A percentile compares a stretch with the other conserved stretches of the same genome.
These are phyloP conservation scores for Myotis davidii DNA, from an alignment of 2,113 vertebrate species.

Conservation along the genomic window DNA sequence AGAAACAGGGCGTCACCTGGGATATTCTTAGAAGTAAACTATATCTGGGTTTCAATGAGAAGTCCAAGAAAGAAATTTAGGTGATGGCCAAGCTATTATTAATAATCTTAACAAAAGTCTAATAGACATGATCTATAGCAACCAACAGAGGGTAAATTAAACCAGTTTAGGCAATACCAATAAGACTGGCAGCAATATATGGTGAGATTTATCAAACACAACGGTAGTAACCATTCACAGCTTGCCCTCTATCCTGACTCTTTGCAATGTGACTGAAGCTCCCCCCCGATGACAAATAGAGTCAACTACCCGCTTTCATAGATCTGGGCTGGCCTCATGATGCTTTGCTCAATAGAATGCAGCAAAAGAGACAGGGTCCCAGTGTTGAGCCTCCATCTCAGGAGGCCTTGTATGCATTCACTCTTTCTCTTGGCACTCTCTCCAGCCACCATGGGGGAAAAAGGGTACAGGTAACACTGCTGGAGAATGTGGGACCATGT, in stretches of 20 bases:
- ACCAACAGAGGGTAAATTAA: neutral
- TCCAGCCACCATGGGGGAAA: neutral
- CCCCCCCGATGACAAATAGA: neutral
- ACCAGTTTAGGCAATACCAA: neutral
- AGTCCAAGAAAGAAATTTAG: neutral
- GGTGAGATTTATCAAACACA: neutral
- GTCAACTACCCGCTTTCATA: neutral
- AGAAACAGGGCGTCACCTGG: neutral
- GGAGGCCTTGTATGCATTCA: too few relatives aligned
- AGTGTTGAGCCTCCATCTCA: neutral
- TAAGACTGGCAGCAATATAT: neutral
- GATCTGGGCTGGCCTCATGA: neutral
- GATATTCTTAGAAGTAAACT: neutral
- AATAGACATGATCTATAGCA: neutral
- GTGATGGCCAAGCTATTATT: neutral
- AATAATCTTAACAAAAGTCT: neutral
- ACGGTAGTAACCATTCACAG: neutral
- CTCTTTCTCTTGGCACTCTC: neutral
- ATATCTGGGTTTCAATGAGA: neutral
- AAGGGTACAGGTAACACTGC: neutral
- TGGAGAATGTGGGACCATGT: rapidly evolving
- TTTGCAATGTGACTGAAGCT: neutral
- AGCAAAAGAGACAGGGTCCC: neutral
- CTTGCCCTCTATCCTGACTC: neutral
- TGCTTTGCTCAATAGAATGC: neutral